These are phyloP conservation scores for Acromyrmex echinatior DNA, from an alignment of 1,140 invertebrate genomes.

Conservation along the genomic window DNA sequence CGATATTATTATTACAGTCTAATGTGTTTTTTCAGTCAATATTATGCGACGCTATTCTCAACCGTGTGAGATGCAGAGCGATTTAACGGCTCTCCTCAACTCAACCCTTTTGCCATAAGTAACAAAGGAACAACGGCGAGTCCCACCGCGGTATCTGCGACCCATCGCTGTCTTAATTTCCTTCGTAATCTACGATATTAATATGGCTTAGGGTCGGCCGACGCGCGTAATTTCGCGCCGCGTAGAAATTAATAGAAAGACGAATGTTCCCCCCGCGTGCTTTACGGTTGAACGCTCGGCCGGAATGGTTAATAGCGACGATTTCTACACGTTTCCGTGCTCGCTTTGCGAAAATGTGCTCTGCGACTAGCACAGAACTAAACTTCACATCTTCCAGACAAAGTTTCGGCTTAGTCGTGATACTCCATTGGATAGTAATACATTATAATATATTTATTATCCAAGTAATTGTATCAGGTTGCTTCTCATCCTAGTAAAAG, in stretches of 20 bases:
- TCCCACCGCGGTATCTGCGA: conserved; percentile 64
- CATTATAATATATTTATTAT: conserved; percentile 13
- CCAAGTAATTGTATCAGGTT: background rate
- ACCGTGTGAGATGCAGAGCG: background rate
- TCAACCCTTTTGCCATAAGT: conserved; percentile 78
- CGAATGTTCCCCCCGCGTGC: conserved; percentile 64
- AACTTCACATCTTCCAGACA: background rate
- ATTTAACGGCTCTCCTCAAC: conserved; percentile 64
- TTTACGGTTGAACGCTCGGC: conserved; percentile 54
- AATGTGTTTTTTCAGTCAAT: conserved; percentile 32
- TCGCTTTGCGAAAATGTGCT: conserved; percentile 28
- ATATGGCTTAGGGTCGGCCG: conserved; percentile 82
- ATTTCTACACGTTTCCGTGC: conserved; percentile 45
- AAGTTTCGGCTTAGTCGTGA: background rate
- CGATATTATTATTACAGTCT: background rate
- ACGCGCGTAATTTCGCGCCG: conserved; percentile 74
- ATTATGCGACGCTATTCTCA: background rate
- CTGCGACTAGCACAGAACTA: conserved; percentile 16
- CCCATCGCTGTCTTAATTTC: conserved; percentile 82
- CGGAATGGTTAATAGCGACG: conserved; percentile 61
- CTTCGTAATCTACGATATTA: conserved; percentile 84
- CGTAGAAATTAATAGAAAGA: conserved; percentile 76
- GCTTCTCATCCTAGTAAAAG: too few relatives aligned
- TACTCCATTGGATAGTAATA: background rate
- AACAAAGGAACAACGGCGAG: conserved; percentile 73